Conservation (phyloP, 1,140 invertebrate genomes). For the Papilio xuthus region DNA sequence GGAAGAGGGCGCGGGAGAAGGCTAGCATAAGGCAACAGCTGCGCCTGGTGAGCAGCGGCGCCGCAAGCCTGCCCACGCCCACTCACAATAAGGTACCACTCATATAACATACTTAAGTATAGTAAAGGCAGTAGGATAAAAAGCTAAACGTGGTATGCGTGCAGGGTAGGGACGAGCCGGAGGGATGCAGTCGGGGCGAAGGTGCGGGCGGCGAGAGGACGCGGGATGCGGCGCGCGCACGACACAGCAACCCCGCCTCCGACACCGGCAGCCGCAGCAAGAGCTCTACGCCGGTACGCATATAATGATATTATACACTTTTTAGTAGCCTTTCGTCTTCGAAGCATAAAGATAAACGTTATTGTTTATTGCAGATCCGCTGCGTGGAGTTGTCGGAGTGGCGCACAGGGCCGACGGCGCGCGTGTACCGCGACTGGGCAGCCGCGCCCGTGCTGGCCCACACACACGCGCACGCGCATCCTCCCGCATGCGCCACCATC, state of each 20-base stretch:
- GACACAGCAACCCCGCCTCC: conserved; percentile 70
- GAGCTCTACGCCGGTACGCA: conserved; percentile 60
- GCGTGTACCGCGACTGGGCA: conserved; percentile 76
- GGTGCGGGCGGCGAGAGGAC: conserved; percentile 56
- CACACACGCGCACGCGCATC: conserved; percentile 72
- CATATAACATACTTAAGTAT: neutral
- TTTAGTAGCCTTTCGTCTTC: no score
- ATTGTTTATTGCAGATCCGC: conserved; percentile 53
- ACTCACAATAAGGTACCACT: conserved; percentile 59
- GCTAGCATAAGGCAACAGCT: conserved; percentile 88
- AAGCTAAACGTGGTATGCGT: conserved; percentile 28
- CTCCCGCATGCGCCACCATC: conserved; percentile 76
- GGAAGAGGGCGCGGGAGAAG: conserved; percentile 88
- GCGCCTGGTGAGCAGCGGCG: conserved; percentile 84
- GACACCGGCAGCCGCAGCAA: conserved; percentile 73
- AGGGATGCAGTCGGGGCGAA: conserved; percentile 83
- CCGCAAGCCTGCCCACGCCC: conserved; percentile 62
- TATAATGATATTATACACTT: no score
- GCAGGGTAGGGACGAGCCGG: conserved; percentile 83
- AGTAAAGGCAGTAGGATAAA: neutral
- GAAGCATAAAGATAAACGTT: neutral
- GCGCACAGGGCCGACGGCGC: conserved; percentile 57
- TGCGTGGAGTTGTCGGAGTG: conserved; percentile 71
- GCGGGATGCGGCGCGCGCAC: conserved; percentile 52
- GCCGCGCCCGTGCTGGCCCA: conserved; percentile 54